Percentiles rank a stretch among this genome's conserved stretches.
Evolutionary conservation across 2,888 invertebrate genomes (phyloP).

Genomic region (Girardia tigrina): DNA sequence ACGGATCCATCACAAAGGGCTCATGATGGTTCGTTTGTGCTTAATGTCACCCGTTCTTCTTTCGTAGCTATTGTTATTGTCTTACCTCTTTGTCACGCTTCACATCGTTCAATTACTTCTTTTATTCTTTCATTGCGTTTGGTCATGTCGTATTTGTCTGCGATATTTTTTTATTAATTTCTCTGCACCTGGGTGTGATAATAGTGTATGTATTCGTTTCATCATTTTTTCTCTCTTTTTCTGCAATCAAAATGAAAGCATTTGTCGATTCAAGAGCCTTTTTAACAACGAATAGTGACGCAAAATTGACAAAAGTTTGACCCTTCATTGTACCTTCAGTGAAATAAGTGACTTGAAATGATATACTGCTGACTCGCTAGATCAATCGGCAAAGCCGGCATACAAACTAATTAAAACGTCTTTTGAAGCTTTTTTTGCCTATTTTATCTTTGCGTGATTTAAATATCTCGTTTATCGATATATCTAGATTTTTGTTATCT

Average conservation of each 20-base stretch:
- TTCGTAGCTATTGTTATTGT: no score
- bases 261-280: not conserved
- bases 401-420: not conserved
- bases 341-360: not conserved
- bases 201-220: no score
- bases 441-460: not conserved
- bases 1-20: no score
- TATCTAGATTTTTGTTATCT: not conserved
- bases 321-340: conserved; percentile 6
- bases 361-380: not conserved
- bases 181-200: no score
- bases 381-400: not conserved
- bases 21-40: no score
- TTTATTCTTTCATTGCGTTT: no score
- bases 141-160: no score
- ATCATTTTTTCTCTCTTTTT: no score
- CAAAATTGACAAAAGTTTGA: not conserved
- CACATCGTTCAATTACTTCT: no score
- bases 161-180: no score
- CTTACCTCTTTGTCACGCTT: no score
- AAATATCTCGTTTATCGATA: not conserved
- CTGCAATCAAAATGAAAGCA: not conserved
- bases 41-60: no score
- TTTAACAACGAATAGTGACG: not conserved
- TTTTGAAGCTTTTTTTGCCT: not conserved